These are phyloP conservation scores for Hucho hucho DNA, from an alignment of 2,113 vertebrate species.

Conservation along the genomic window DNA sequence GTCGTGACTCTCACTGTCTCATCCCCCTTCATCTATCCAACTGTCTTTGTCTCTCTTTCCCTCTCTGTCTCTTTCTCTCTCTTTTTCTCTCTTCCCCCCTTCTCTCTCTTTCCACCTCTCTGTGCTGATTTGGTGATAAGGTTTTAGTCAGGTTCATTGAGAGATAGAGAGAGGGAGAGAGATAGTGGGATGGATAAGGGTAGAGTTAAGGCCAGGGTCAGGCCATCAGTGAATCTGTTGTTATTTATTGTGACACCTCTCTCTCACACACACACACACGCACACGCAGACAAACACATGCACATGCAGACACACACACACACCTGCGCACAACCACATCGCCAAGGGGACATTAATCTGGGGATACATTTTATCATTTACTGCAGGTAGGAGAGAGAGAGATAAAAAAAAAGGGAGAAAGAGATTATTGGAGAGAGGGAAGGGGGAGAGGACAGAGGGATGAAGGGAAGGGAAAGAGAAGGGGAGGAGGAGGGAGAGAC, in stretches of 20 bases:
- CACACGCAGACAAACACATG: too few species aligned
- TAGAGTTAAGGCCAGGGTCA: background rate
- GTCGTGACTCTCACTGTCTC: constrained; percentile 38
- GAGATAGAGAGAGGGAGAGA: constrained; percentile 1
- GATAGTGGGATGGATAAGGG: background rate
- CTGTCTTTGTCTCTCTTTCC: constrained; percentile 25
- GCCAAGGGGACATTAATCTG: background rate
- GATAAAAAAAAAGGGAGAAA: constrained; percentile 12
- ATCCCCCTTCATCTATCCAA: constrained; percentile 28
- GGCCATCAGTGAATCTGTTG: background rate
- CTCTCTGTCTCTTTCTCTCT: background rate
- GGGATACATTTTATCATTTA: background rate
- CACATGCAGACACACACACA: too few species aligned
- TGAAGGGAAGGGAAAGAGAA: constrained; percentile 14
- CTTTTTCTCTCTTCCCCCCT: too few species aligned
- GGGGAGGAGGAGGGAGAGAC: background rate
- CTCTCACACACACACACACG: too few species aligned
- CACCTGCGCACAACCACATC: too few species aligned
- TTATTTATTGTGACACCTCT: background rate
- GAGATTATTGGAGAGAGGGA: background rate
- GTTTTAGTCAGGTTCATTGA: background rate
- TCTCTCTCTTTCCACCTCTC: too few species aligned
- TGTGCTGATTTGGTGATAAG: constrained; percentile 34
- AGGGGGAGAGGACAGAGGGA: background rate
- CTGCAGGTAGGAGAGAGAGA: background rate